Evolutionary conservation across 2,888 invertebrate species (phyloP).

Genomic region (Helicoverpa assulta): DNA sequence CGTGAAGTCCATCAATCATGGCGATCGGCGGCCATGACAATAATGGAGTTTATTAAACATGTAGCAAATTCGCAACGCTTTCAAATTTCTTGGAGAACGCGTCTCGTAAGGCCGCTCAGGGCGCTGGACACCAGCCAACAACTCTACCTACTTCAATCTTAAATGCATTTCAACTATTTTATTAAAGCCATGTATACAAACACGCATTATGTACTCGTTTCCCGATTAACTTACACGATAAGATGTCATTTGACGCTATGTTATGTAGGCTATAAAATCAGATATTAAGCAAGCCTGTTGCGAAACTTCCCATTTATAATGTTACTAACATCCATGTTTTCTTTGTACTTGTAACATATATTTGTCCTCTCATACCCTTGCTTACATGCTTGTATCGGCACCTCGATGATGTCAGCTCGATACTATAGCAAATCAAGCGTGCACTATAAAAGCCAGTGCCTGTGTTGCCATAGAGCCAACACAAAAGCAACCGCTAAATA

Average conservation of each 20-base stretch:
- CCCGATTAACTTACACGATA: constrained; percentile 52
- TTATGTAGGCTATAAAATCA: constrained; percentile 39
- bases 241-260: constrained; percentile 49
- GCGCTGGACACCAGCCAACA: constrained; percentile 73
- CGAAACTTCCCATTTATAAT: constrained; percentile 35
- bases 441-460: constrained; percentile 65
- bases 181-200: constrained; percentile 63
- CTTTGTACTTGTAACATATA: constrained; percentile 6
- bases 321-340: constrained; percentile 17
- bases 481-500: constrained; percentile 69
- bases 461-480: constrained; percentile 66
- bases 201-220: constrained; percentile 51
- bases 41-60: constrained; percentile 67
- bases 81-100: constrained; percentile 68
- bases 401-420: constrained; percentile 67
- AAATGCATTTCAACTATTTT: constrained; percentile 74
- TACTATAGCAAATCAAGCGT: constrained; percentile 64
- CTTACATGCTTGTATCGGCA: constrained; percentile 41
- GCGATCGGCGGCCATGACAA: constrained; percentile 57
- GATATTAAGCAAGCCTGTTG: constrained; percentile 39
- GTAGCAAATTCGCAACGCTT: constrained; percentile 75
- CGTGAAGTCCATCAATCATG: constrained; percentile 62
- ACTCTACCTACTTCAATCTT: constrained; percentile 72
- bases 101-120: constrained; percentile 64
- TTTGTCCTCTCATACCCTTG: constrained; percentile 33